These are phyloP conservation scores for Muscicapa comitata DNA, from an alignment of 2,797 vertebrate species.

Conservation along the genomic window DNA sequence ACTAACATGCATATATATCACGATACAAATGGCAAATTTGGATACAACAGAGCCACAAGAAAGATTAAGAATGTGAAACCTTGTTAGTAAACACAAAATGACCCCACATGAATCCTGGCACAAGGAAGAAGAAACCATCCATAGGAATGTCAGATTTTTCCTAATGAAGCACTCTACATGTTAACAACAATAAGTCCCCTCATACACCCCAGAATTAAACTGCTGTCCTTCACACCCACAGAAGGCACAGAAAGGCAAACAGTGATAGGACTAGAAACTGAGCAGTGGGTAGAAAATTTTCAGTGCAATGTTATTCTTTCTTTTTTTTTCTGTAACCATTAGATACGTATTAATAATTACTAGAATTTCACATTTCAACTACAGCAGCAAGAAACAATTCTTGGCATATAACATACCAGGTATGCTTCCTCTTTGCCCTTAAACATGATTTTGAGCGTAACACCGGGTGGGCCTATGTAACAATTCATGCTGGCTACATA, in stretches of 20 bases:
- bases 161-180: neutral
- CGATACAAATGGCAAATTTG: rapidly evolving
- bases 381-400: neutral
- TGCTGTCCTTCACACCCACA: neutral
- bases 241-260: neutral
- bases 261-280: neutral
- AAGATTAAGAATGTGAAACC: neutral
- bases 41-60: neutral
- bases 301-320: neutral
- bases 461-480: neutral
- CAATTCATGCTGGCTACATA: rapidly evolving
- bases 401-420: neutral
- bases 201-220: neutral
- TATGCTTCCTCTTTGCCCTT: neutral
- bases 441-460: rapidly evolving
- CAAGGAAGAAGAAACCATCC: neutral
- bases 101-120: rapidly evolving
- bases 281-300: neutral
- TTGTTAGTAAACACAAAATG: neutral
- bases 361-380: neutral
- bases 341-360: neutral
- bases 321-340: neutral
- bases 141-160: neutral
- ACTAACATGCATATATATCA: neutral
- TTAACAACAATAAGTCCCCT: neutral